Conservation (phyloP, 1,140 invertebrate species). For the Bemisia tabaci region DNA sequence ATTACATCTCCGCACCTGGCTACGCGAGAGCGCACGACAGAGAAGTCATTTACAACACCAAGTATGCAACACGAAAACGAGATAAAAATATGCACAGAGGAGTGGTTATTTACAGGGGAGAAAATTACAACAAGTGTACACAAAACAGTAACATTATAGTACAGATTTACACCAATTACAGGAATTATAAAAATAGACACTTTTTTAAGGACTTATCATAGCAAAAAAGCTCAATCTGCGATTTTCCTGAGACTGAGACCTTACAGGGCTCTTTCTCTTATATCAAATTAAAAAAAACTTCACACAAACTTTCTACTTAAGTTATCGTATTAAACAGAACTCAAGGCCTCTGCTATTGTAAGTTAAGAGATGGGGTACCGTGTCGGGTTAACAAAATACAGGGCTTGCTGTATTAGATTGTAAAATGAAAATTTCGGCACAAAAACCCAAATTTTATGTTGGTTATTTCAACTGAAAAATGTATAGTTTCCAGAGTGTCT, state of each 20-base stretch:
- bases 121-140: background rate
- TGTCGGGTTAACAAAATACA: no score
- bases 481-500: no score
- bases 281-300: background rate
- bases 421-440: no score
- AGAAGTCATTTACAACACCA: background rate
- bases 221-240: no score
- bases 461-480: no score
- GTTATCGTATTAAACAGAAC: background rate
- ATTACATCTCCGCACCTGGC: no score
- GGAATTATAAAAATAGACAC: background rate
- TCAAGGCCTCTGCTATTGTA: background rate
- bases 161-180: background rate
- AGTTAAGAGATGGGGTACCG: no score
- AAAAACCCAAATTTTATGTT: no score
- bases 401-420: no score
- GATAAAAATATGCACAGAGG: background rate
- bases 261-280: no score
- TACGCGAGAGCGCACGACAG: no score
- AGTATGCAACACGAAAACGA: background rate
- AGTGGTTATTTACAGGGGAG: background rate
- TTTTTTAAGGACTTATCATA: background rate
- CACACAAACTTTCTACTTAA: background rate
- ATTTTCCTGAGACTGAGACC: no score
- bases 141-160: background rate